phyloP scores from a whole-genome alignment of 1,140 invertebrate species.

The Littorina saxatilis region DNA sequence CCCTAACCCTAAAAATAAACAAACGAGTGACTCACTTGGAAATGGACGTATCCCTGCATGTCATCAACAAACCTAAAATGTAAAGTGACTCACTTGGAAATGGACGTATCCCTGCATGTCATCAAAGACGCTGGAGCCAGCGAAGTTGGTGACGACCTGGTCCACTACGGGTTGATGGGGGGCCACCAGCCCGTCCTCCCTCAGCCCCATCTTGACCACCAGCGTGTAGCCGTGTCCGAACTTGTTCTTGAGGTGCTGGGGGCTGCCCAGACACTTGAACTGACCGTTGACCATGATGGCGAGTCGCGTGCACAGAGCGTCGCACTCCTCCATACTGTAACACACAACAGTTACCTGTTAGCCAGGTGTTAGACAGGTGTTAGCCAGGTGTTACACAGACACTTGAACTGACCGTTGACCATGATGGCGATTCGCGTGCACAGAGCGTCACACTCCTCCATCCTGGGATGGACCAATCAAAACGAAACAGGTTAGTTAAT shows the following conservation, averaged over 20 bases:
- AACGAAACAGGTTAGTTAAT: no score
- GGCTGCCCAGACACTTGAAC: conserved; percentile 76
- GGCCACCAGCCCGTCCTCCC: conserved; percentile 22
- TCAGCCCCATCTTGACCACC: conserved; percentile 60
- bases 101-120: conserved; percentile 82
- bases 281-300: conserved; percentile 78
- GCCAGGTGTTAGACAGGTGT: no score
- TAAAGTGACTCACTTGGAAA: conserved; percentile 68
- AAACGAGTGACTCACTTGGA: conserved; percentile 66
- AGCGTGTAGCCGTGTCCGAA: conserved; percentile 74
- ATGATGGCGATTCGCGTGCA: no score
- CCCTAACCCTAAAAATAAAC: no score
- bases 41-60: conserved; percentile 81
- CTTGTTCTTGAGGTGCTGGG: conserved; percentile 77
- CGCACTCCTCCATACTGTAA: conserved; percentile 78
- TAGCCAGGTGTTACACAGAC: no score
- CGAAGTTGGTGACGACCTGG: conserved; percentile 50
- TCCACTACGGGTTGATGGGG: conserved; percentile 44
- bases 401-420: no score
- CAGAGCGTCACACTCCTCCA: no score
- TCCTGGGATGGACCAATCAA: no score
- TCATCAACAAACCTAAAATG: no score
- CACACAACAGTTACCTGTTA: no score
- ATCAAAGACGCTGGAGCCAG: conserved; percentile 78
- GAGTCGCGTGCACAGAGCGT: conserved; percentile 77